Conservation (phyloP, 2,888 invertebrate species). For the Agriopis aurantiaria region DNA sequence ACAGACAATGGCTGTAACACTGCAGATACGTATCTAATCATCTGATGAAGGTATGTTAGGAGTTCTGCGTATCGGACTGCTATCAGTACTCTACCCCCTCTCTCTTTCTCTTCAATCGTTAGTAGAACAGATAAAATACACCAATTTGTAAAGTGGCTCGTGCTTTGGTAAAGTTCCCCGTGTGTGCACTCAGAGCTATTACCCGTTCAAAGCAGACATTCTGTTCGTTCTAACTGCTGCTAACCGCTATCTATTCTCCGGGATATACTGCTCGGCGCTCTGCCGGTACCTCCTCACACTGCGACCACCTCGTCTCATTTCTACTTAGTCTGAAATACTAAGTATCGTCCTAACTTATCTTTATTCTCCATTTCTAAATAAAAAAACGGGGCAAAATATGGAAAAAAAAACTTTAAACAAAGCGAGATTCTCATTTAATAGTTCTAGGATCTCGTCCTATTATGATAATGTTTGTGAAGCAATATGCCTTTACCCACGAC, state of each 20-base stretch:
- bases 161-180: conserved; percentile 1
- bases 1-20: too few species aligned
- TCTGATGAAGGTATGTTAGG: too few species aligned
- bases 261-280: background rate
- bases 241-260: conserved; percentile 5
- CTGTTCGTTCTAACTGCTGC: conserved; percentile 3
- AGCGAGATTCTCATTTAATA: too few species aligned
- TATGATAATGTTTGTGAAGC: too few species aligned
- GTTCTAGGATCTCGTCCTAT: too few species aligned
- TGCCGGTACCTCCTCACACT: background rate
- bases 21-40: too few species aligned
- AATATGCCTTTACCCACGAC: too few species aligned
- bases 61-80: too few species aligned
- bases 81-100: too few species aligned
- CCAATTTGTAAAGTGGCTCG: conserved; percentile 15
- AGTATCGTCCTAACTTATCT: background rate
- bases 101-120: background rate
- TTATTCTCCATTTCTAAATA: background rate
- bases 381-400: background rate
- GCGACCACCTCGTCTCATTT: background rate
- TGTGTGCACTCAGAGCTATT: conserved; percentile 22
- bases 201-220: conserved; percentile 10
- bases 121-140: conserved; percentile 6
- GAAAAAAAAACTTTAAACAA: background rate
- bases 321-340: background rate